phyloP scores from a whole-genome alignment of 2,113 vertebrate genomes.

The Lota lota region DNA sequence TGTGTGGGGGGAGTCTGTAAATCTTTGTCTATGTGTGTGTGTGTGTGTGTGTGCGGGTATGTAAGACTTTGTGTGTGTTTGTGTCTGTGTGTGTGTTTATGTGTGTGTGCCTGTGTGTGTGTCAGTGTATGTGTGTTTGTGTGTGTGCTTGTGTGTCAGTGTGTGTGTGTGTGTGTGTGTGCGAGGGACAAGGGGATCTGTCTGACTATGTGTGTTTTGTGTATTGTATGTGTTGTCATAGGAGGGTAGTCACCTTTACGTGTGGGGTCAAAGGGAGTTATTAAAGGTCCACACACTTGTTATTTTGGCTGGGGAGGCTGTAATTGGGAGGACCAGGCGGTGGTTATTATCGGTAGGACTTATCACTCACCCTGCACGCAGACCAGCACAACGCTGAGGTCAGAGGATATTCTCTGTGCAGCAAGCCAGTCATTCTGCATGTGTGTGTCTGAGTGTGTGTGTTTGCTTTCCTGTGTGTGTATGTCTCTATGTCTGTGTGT shows the following conservation, averaged over 20 bases:
- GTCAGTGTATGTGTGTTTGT: too few species aligned
- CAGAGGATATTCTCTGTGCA: constrained; percentile 65
- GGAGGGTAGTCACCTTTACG: constrained; percentile 39
- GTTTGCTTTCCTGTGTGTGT: constrained; percentile 14
- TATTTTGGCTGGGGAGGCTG: constrained; percentile 39
- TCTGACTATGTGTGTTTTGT: neutral
- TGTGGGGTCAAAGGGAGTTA: constrained; percentile 52
- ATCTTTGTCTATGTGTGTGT: neutral
- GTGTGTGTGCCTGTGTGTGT: too few species aligned
- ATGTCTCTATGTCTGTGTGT: constrained; percentile 7
- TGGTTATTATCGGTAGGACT: constrained; percentile 67
- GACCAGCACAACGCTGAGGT: constrained; percentile 59
- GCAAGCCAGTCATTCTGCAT: constrained; percentile 55
- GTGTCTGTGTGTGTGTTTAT: too few species aligned
- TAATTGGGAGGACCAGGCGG: constrained; percentile 57
- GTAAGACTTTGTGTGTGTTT: neutral
- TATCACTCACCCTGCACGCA: constrained; percentile 56
- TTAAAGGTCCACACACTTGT: constrained; percentile 58
- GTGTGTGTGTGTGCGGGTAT: too few species aligned
- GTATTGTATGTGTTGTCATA: constrained; percentile 17
- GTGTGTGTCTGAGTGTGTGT: constrained; percentile 34
- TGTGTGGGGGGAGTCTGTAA: neutral
- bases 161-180: too few species aligned
- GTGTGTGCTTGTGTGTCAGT: too few species aligned
- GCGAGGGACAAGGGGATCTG: too few species aligned